A percentile compares a stretch with the other conserved stretches of the same genome.
Evolutionary conservation across 2,797 vertebrate genomes (phyloP).

Genomic region (Lepilemur ruficaudatus): DNA sequence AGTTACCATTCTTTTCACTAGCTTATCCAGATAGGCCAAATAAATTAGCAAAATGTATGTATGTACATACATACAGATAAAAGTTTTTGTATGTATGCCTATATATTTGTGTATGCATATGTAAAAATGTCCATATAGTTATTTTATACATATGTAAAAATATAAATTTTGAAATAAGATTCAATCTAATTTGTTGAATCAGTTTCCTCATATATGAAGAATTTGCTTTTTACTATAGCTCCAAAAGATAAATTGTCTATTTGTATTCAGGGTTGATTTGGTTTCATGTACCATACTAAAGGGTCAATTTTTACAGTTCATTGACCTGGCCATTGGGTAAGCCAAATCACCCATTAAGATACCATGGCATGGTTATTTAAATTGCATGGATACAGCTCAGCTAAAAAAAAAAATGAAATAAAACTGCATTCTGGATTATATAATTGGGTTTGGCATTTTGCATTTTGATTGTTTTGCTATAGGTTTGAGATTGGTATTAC

Average conservation of each 20-base stretch:
- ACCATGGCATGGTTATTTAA: slow-evolving; percentile 61
- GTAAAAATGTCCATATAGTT: neutral
- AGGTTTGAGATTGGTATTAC: slow-evolving; percentile 45
- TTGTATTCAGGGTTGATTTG: slow-evolving; percentile 53
- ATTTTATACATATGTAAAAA: neutral
- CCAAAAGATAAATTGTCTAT: slow-evolving; percentile 30
- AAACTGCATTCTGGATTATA: slow-evolving; percentile 47
- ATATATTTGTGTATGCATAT: neutral
- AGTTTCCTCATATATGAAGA: neutral
- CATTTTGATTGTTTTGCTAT: slow-evolving; percentile 50
- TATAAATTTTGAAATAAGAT: slow-evolving; percentile 42
- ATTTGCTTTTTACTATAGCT: slow-evolving; percentile 26
- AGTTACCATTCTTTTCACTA: neutral
- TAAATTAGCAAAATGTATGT: neutral
- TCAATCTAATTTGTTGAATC: slow-evolving; percentile 17
- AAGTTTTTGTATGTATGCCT: neutral
- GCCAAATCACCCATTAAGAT: slow-evolving; percentile 68
- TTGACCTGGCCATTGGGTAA: slow-evolving; percentile 45
- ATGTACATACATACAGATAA: neutral
- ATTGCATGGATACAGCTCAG: slow-evolving; percentile 21
- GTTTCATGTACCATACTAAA: slow-evolving; percentile 60
- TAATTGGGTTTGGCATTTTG: slow-evolving; percentile 61
- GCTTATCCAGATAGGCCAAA: neutral
- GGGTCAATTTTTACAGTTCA: slow-evolving; percentile 60
- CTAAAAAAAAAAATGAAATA: slow-evolving; percentile 45